Percentiles rank a stretch among this genome's conserved stretches.
Conservation (phyloP, 2,888 invertebrate genomes). For the Drepanosiphum platanoidis region DNA sequence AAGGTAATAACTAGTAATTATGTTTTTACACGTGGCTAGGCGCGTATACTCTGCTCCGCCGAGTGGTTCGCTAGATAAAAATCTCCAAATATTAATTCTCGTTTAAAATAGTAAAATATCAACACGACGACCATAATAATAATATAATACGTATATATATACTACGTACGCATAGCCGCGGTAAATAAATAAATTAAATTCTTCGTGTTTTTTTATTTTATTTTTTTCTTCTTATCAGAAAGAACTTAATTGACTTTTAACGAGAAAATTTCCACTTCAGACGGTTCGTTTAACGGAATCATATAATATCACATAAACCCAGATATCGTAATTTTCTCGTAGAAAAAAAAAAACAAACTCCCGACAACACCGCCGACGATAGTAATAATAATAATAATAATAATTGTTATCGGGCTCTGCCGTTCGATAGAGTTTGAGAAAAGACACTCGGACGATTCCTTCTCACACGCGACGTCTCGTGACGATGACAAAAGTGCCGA, state of each 20-base stretch:
- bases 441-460: too few species aligned
- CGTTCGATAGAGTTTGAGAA: not conserved
- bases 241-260: not conserved
- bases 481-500: not conserved
- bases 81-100: not conserved
- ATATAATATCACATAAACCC: too few species aligned
- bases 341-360: too few species aligned
- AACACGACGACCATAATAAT: too few species aligned
- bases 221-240: too few species aligned
- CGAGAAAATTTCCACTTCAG: not conserved
- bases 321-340: too few species aligned
- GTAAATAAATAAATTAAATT: not conserved
- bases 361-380: too few species aligned
- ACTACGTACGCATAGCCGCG: not conserved
- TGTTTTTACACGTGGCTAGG: conserved; percentile 23
- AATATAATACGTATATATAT: not conserved
- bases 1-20: conserved; percentile 9
- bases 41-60: not conserved
- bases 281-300: not conserved
- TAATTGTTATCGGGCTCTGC: too few species aligned
- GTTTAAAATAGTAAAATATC: too few species aligned
- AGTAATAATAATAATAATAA: not conserved
- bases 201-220: not conserved
- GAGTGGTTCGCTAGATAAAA: not conserved
- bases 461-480: not conserved